Conservation (phyloP, 2,113 vertebrate species). For the Ceyx cyanopectus region DNA sequence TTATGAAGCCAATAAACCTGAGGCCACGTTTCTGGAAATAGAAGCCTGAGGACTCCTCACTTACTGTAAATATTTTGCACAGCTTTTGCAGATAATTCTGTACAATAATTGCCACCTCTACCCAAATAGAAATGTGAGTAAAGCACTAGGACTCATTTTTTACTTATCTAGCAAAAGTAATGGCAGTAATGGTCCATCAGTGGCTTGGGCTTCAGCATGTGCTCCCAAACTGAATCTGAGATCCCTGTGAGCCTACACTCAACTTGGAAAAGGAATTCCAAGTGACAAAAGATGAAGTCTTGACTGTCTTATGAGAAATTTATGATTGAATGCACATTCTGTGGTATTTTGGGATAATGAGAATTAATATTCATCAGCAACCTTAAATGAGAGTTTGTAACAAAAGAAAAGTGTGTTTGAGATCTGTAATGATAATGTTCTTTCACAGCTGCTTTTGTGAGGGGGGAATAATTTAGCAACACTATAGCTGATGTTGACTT, state of each 20-base stretch:
- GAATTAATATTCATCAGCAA: conserved; percentile 20
- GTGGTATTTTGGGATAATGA: background rate
- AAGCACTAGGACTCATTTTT: background rate
- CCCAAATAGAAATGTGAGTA: background rate
- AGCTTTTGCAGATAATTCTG: background rate
- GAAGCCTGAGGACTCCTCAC: background rate
- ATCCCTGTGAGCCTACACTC: background rate
- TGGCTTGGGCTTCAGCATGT: background rate
- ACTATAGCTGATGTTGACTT: background rate
- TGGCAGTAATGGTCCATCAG: background rate
- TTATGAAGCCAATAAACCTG: background rate
- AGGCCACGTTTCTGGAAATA: background rate
- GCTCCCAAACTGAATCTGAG: background rate
- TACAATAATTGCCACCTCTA: background rate
- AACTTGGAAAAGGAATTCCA: background rate
- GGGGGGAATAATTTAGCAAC: background rate
- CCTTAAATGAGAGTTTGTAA: background rate
- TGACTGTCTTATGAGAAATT: background rate
- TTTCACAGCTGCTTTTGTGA: conserved; percentile 41
- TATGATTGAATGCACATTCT: background rate
- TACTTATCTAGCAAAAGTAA: background rate
- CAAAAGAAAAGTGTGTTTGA: background rate
- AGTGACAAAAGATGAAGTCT: background rate
- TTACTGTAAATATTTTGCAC: background rate
- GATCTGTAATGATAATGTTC: background rate